These are phyloP conservation scores for Dicyrtomina minuta DNA, from an alignment of 2,888 invertebrate genomes.

Conservation along the genomic window DNA sequence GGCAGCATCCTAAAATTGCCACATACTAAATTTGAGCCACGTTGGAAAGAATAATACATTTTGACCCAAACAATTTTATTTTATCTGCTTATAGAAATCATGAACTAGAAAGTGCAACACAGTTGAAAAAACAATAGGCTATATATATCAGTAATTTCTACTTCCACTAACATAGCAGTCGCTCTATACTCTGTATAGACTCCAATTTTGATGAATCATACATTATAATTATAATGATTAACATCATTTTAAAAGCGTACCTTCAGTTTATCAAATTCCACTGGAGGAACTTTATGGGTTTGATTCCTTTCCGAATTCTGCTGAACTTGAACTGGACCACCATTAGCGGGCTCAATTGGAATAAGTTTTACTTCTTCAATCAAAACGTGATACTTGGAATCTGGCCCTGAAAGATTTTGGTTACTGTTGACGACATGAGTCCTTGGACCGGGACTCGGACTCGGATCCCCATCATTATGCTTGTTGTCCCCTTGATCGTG, in stretches of 20 bases:
- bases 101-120: background rate
- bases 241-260: too few relatives aligned
- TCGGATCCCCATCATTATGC: too few relatives aligned
- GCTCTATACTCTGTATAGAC: too few relatives aligned
- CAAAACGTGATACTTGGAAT: slow-evolving; percentile 10
- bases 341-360: background rate
- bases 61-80: background rate
- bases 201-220: too few relatives aligned
- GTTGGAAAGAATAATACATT: background rate
- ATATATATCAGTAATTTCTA: too few relatives aligned
- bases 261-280: slow-evolving; percentile 30
- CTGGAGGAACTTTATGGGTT: slow-evolving; percentile 10
- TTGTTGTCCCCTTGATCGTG: too few relatives aligned
- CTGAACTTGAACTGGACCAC: background rate
- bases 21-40: too few relatives aligned
- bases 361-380: background rate
- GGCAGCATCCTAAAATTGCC: slow-evolving; percentile 24
- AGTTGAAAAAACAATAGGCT: background rate
- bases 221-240: too few relatives aligned
- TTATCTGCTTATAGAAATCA: background rate
- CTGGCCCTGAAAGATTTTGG: background rate
- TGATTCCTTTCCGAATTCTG: background rate
- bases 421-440: too few relatives aligned
- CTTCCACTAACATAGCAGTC: too few relatives aligned
- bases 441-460: too few relatives aligned